phyloP scores from a whole-genome alignment of 2,797 vertebrate genomes.

The Hozukius guyotensis region DNA sequence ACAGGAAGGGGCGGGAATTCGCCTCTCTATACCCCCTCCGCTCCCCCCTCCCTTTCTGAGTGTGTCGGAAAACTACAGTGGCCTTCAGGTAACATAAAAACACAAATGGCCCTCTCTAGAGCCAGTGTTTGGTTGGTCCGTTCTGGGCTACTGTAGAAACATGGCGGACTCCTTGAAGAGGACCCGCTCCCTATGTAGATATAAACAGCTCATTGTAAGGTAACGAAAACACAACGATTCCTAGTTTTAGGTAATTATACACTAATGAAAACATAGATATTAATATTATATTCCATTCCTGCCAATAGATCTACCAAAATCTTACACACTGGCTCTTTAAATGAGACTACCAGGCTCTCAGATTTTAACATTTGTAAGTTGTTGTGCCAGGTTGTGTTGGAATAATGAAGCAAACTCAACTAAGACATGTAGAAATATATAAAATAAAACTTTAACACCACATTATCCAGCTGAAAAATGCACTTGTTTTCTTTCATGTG shows the following conservation, averaged over 20 bases:
- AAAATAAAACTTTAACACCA: neutral
- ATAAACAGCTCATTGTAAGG: too few relatives aligned
- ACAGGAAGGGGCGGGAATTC: too few relatives aligned
- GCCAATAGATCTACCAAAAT: neutral
- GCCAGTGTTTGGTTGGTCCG: neutral
- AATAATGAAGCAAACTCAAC: neutral
- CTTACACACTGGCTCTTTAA: neutral
- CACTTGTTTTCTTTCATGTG: neutral
- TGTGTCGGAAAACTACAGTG: too few relatives aligned
- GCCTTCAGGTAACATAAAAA: too few relatives aligned
- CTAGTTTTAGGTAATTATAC: neutral
- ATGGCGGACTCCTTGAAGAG: neutral
- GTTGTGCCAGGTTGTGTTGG: neutral
- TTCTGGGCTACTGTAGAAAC: neutral
- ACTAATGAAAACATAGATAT: neutral
- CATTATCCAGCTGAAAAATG: neutral
- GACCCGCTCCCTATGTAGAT: too few relatives aligned
- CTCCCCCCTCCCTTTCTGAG: too few relatives aligned
- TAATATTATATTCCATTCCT: neutral
- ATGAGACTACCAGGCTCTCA: neutral
- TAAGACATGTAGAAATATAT: neutral
- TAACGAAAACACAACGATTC: neutral
- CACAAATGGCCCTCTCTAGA: too few relatives aligned
- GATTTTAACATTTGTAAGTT: neutral
- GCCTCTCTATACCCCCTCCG: too few relatives aligned